Evolutionary conservation across 2,888 invertebrate species (phyloP), one percentile per base, ranked within the genome.

Genomic region (Hypomecis atomaria): DNA sequence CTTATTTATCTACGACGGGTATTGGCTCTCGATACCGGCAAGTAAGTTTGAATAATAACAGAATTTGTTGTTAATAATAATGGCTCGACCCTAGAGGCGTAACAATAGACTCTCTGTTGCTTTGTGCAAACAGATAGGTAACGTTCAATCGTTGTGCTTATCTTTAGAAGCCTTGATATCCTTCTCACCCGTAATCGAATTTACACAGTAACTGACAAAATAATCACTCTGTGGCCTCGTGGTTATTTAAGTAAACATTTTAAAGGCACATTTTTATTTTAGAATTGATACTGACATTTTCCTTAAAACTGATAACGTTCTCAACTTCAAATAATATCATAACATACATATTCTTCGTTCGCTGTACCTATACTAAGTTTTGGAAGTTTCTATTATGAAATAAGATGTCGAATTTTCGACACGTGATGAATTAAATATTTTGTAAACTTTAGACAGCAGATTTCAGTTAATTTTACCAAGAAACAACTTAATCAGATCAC

Each of bases 81-180:
- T 83, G 82, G 79, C 75, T 79, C 79, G 81, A 85, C 85, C 87
- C 87, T 85, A 79, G 77, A 81, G 76, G 78, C 75, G 74, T 77
- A 87, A 91, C 90, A 90, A 90, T 84, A 83, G 87, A 73, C 78
- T 80, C 82, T 85, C 85, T 90, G 89, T 91, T 86, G 84, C 87
- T 86, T 85, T 89, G 86, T 87, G 86, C 87, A 89, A 90, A 91
- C 87, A 90, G 88, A 89, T 88, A 90, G 84, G 82, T 84, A 86
- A 87, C 83, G 82, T 83, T 78, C 80, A 81, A 84, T 82, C 83
- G 79, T 73, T 70, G 76, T 69, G 83, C 87, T 91, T 90, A 90
- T 89, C 89, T 87, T 75, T 76, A 73, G 65, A 76, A 75, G 72
- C 62, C 69, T 73, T 69, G 75, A 74, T 79, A 80, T 78, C 72